These are phyloP conservation scores for Crambe crambe DNA, from an alignment of 37 sponge, comb jelly and placozoan species.

Conservation along the genomic window DNA sequence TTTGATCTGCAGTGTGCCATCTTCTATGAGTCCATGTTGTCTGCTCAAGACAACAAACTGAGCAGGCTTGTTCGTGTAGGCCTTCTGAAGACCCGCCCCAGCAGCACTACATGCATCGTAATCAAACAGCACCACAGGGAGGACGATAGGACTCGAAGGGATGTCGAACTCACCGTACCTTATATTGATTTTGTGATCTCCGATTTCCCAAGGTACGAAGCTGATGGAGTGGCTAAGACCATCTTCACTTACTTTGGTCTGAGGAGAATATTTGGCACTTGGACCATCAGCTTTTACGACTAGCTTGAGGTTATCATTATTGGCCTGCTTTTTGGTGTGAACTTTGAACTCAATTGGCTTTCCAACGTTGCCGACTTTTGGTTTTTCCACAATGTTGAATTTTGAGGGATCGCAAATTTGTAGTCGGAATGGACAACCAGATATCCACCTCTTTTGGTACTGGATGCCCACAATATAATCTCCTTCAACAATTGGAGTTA, in stretches of 20 bases:
- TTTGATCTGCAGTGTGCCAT: constrained; percentile 47
- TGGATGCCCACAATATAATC: constrained; percentile 36
- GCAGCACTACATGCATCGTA: constrained; percentile 49
- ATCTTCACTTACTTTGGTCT: background rate
- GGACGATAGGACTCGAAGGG: constrained; percentile 40
- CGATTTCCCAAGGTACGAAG: constrained; percentile 73
- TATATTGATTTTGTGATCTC: constrained; percentile 53
- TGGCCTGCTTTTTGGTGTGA: background rate
- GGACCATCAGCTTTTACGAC: constrained; percentile 52
- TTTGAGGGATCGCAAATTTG: constrained; percentile 54
- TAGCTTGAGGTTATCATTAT: constrained; percentile 25
- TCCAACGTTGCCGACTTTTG: constrained; percentile 34
- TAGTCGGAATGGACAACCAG: constrained; percentile 57
- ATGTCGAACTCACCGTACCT: constrained; percentile 45
- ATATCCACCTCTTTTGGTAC: constrained; percentile 32
- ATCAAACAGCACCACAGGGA: constrained; percentile 27
- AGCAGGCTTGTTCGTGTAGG: constrained; percentile 56
- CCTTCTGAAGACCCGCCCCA: constrained; percentile 60
- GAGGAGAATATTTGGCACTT: constrained; percentile 42
- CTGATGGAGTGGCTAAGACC: constrained; percentile 13
- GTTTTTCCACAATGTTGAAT: constrained; percentile 25
- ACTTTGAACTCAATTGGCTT: constrained; percentile 46
- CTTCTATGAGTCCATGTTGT: constrained; percentile 49
- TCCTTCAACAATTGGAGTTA: constrained; percentile 53
- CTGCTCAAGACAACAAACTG: constrained; percentile 59